phyloP scores from a whole-genome alignment of 2,797 vertebrate species.

The Liparis tanakae region DNA sequence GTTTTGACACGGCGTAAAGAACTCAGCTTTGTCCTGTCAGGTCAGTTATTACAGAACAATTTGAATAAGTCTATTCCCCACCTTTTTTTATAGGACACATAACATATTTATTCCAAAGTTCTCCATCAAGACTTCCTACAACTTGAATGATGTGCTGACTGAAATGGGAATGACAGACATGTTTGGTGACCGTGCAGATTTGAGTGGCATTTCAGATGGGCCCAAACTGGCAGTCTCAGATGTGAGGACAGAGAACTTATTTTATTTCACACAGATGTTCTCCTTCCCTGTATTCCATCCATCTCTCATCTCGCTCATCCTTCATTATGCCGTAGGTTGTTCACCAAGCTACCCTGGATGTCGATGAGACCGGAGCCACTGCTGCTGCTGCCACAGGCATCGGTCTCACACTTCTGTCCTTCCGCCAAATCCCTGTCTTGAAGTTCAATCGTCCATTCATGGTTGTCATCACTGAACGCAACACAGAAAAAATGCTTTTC shows the following conservation, averaged over 20 bases:
- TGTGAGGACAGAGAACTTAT: slow-evolving; percentile 53
- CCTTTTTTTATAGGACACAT: slow-evolving; percentile 62
- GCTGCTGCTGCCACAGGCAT: slow-evolving; percentile 81
- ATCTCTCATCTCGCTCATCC: slow-evolving; percentile 3
- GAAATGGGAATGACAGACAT: slow-evolving; percentile 82
- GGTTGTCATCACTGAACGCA: slow-evolving; percentile 84
- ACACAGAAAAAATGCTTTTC: slow-evolving; percentile 74
- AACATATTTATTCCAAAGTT: slow-evolving; percentile 78
- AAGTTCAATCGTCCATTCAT: slow-evolving; percentile 88
- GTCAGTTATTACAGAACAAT: neutral
- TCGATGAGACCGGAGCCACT: slow-evolving; percentile 88
- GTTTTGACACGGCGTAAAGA: neutral
- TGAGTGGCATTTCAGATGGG: slow-evolving; percentile 75
- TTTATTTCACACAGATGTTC: neutral
- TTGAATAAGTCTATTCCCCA: neutral
- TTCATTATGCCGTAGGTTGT: slow-evolving; percentile 77
- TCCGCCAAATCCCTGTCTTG: slow-evolving; percentile 59
- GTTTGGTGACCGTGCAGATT: slow-evolving; percentile 72
- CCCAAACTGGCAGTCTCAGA: slow-evolving; percentile 67
- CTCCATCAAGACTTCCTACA: slow-evolving; percentile 78
- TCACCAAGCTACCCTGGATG: slow-evolving; percentile 87
- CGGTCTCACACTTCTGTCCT: slow-evolving; percentile 70
- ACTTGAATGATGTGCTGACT: slow-evolving; percentile 67
- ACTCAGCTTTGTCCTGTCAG: neutral
- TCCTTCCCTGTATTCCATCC: neutral